Evolutionary conservation across 2,888 invertebrate species (phyloP).

Genomic region (Lordiphosa andalusiaca): DNA sequence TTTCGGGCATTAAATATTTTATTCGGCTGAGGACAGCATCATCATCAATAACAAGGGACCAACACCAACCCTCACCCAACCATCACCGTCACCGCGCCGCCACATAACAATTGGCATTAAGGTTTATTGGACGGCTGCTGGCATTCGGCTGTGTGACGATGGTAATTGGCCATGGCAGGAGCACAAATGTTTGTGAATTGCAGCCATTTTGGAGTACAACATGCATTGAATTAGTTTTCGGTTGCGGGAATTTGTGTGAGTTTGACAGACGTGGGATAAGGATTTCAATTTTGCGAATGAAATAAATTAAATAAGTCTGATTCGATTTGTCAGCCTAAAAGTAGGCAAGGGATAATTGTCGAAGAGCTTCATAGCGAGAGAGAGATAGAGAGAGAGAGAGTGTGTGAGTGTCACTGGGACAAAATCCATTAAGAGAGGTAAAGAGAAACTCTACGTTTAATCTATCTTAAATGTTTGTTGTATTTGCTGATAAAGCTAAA

Average conservation of each 20-base stretch:
- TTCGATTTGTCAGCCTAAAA: slow-evolving; percentile 26
- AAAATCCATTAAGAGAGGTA: background rate
- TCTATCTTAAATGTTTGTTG: too few species aligned
- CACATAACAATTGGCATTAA: slow-evolving; percentile 48
- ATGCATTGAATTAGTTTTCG: slow-evolving; percentile 33
- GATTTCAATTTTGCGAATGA: slow-evolving; percentile 34
- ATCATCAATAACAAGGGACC: slow-evolving; percentile 11
- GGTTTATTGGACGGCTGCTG: slow-evolving; percentile 38
- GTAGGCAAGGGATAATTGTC: slow-evolving; percentile 21
- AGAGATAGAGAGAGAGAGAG: slow-evolving; percentile 7
- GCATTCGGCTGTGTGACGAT: slow-evolving; percentile 33
- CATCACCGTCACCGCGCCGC: slow-evolving; percentile 13
- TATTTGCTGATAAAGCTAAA: too few species aligned
- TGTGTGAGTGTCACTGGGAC: background rate
- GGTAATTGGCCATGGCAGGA: slow-evolving; percentile 48
- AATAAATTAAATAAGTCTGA: slow-evolving; percentile 30
- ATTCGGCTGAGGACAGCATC: slow-evolving; percentile 36
- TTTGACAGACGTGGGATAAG: slow-evolving; percentile 28
- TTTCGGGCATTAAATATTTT: slow-evolving; percentile 56
- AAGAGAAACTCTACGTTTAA: too few species aligned
- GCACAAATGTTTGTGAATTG: slow-evolving; percentile 32
- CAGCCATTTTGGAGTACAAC: slow-evolving; percentile 13
- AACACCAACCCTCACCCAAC: too few species aligned
- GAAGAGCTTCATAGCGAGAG: slow-evolving; percentile 5
- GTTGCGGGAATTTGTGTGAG: slow-evolving; percentile 12